Base-by-base conservation (phyloP, 2,113 vertebrate genomes). In the Callipepla squamata region DNA sequence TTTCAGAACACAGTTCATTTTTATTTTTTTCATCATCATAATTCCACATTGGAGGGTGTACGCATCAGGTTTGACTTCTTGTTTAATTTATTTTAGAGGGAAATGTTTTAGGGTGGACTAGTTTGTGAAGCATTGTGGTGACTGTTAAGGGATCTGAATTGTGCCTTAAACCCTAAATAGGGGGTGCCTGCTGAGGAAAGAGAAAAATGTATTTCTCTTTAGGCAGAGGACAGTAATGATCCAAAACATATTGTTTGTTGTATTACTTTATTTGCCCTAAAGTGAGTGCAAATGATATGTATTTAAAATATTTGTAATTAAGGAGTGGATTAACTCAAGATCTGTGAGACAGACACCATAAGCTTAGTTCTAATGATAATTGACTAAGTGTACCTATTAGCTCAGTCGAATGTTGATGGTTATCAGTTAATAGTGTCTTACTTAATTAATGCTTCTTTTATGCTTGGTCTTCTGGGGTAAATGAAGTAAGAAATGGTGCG, bases 31-130 rank as follows among this genome's bases (percentile, higher is more conserved):
- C 26, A 62, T 58, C 3, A 2, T 81, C 12, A 65, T 5, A 92
- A 85, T 82, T 66, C 67, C 74, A 1, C 0, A 85, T 93, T 45
- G 74, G 30, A 40, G 36, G 80, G 14, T 80, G 76, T 74, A 55
- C 15, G 11, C 1, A 1, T 91, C 34, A 66, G 47, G 22, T 91
- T 58, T 83, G 73, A 65, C 45, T 76, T 58, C 30, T 55, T 77
- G 8, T 74, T 80, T 86, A 62, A 86, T 92, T 88, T 93, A 73
- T 72, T 95, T 93, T 85, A 53, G 53, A 44, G 69, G 73, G 84
- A 90, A 92, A 57, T 92, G 80, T 3, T 53, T 28, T 53, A 45
- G 8, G 26, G 90, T 26, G 48, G 36, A 59, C 47, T 68, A 3
- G 2, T 72, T 57, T 50, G 40, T 83, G 47, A 82, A 77, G 42